Conservation (phyloP, 2,888 invertebrate species). For the Lasius fuliginosus region DNA sequence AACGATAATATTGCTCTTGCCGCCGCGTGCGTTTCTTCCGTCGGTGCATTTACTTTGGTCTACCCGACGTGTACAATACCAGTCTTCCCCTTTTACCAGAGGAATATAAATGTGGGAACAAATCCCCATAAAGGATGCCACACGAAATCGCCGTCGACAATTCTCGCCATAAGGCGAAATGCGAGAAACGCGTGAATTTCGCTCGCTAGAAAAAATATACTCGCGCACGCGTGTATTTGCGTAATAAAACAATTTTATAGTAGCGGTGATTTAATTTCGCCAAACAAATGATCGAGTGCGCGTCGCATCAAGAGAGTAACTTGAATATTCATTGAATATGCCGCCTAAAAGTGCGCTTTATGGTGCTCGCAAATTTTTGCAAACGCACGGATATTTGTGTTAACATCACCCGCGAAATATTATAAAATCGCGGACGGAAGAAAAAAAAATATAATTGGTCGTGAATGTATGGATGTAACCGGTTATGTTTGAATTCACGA, state of each 20-base stretch:
- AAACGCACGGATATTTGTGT: constrained; percentile 39
- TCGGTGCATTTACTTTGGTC: constrained; percentile 64
- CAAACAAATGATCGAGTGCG: constrained; percentile 38
- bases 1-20: constrained; percentile 82
- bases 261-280: constrained; percentile 37
- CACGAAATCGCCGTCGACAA: constrained; percentile 48
- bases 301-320: constrained; percentile 41
- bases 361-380: constrained; percentile 35
- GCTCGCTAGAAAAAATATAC: not conserved
- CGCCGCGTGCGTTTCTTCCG: constrained; percentile 70
- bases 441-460: constrained; percentile 25
- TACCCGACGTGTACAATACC: constrained; percentile 58
- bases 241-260: constrained; percentile 36
- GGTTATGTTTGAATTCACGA: constrained; percentile 25
- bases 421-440: constrained; percentile 5
- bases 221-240: not conserved
- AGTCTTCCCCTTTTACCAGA: constrained; percentile 34
- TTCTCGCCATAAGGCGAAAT: constrained; percentile 45
- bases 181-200: not conserved
- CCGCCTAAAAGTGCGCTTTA: constrained; percentile 41
- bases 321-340: constrained; percentile 48
- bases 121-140: constrained; percentile 58
- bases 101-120: constrained; percentile 65
- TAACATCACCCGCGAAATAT: constrained; percentile 27
- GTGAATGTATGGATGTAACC: constrained; percentile 29